phyloP scores from a whole-genome alignment of 2,113 vertebrate species.

The Burhinus bistriatus region DNA sequence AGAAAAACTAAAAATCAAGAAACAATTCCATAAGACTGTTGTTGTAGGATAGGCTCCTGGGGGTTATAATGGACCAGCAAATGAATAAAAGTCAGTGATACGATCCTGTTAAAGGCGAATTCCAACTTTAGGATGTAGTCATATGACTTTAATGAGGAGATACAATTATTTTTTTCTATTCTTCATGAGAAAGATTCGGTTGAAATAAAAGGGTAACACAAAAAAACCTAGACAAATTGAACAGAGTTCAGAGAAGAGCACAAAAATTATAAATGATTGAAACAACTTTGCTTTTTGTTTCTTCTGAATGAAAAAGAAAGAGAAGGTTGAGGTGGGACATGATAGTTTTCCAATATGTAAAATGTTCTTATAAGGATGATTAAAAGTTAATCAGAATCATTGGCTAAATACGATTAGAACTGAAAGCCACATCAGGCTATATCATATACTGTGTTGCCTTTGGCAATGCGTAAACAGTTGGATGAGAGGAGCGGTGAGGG shows the following conservation, averaged over 20 bases:
- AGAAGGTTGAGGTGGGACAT: not conserved
- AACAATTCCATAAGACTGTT: not conserved
- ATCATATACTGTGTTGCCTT: constrained; percentile 32
- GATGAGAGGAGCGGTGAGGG: not conserved
- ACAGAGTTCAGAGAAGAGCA: not conserved
- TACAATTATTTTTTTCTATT: not conserved
- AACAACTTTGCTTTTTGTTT: not conserved
- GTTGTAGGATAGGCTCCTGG: not conserved
- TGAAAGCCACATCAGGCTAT: not conserved
- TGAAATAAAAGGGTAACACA: not conserved
- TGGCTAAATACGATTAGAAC: not conserved
- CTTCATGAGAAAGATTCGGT: not conserved
- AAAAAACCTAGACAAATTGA: not conserved
- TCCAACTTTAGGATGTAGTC: not conserved
- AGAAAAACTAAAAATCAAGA: not conserved
- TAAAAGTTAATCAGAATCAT: not conserved
- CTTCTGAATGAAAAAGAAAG: not conserved
- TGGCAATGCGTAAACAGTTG: not conserved
- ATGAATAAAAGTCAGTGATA: not conserved
- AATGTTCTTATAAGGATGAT: not conserved
- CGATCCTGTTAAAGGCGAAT: not conserved
- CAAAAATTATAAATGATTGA: not conserved
- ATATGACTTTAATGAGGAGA: not conserved
- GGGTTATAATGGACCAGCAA: not conserved
- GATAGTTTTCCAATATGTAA: not conserved